Conservation (phyloP, 1,140 invertebrate species). For the Drosophila repletoides region DNA sequence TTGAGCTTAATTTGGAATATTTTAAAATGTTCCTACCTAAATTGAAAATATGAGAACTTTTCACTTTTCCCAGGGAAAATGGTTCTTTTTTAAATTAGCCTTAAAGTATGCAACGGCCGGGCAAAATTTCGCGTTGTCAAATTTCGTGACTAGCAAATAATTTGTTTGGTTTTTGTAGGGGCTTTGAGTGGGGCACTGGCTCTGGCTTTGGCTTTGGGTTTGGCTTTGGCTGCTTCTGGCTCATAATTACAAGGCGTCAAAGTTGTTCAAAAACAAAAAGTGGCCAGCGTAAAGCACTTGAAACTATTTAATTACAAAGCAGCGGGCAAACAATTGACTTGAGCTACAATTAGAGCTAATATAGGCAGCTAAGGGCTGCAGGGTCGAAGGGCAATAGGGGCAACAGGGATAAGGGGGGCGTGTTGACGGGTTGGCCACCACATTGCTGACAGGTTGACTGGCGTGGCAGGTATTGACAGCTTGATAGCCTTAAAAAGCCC, state of each 20-base stretch:
- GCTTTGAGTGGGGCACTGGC: no score
- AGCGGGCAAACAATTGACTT: constrained; percentile 69
- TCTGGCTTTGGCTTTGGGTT: neutral
- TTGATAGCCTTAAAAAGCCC: neutral
- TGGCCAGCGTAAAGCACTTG: constrained; percentile 61
- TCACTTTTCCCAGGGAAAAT: no score
- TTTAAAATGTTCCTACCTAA: neutral
- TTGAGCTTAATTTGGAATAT: neutral
- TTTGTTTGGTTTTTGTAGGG: constrained; percentile 7
- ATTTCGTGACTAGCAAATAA: constrained; percentile 28
- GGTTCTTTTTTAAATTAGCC: no score
- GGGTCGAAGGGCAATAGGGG: neutral
- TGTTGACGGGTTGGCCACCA: neutral
- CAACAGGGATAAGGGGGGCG: neutral
- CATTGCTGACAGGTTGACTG: constrained; percentile 21
- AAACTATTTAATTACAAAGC: constrained; percentile 80
- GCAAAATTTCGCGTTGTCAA: neutral
- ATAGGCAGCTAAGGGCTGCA: no score
- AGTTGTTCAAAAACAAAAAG: constrained; percentile 70
- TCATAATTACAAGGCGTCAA: constrained; percentile 72
- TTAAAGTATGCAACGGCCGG: constrained; percentile 25
- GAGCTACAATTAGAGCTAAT: constrained; percentile 66
- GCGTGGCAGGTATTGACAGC: constrained; percentile 34
- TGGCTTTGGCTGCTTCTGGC: neutral
- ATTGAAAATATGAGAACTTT: no score